Evolutionary conservation across 2,888 invertebrate species (phyloP).

Genomic region (Rhorus exstirpatorius): DNA sequence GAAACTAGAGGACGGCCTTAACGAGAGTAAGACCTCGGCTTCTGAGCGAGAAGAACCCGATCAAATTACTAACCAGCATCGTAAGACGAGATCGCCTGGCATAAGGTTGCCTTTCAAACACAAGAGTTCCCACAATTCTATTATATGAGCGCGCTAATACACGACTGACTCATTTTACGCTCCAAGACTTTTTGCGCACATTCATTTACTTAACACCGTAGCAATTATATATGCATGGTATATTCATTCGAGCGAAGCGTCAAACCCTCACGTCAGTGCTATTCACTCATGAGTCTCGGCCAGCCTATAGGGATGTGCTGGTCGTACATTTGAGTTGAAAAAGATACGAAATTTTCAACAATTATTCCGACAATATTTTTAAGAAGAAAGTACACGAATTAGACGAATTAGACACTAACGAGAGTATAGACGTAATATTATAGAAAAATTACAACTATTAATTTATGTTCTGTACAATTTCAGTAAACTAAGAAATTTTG

Average conservation of each 20-base stretch:
- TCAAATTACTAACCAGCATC: slow-evolving; percentile 56
- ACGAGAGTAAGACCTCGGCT: slow-evolving; percentile 32
- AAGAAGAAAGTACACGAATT: no score
- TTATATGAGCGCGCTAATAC: slow-evolving; percentile 67
- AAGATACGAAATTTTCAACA: not conserved
- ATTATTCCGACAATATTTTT: no score
- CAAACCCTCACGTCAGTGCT: slow-evolving; percentile 18
- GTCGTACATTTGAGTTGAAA: not conserved
- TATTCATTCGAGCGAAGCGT: slow-evolving; percentile 41
- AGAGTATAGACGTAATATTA: no score
- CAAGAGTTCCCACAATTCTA: slow-evolving; percentile 77
- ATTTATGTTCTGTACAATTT: not conserved
- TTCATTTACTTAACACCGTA: slow-evolving; percentile 46
- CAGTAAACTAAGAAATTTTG: no score
- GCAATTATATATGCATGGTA: slow-evolving; percentile 46
- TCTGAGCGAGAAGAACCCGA: slow-evolving; percentile 56
- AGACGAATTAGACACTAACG: no score
- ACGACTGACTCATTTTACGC: slow-evolving; percentile 64
- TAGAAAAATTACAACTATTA: no score
- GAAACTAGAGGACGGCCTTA: no score
- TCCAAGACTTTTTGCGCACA: slow-evolving; percentile 67
- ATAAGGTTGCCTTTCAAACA: slow-evolving; percentile 50
- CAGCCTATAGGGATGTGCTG: not conserved
- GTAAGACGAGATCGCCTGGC: slow-evolving; percentile 57
- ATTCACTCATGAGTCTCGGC: slow-evolving; percentile 3